A percentile compares a stretch with the other conserved stretches of the same genome.
Evolutionary conservation across 1,140 invertebrate genomes (phyloP).

Genomic region (Chelonus insularis): DNA sequence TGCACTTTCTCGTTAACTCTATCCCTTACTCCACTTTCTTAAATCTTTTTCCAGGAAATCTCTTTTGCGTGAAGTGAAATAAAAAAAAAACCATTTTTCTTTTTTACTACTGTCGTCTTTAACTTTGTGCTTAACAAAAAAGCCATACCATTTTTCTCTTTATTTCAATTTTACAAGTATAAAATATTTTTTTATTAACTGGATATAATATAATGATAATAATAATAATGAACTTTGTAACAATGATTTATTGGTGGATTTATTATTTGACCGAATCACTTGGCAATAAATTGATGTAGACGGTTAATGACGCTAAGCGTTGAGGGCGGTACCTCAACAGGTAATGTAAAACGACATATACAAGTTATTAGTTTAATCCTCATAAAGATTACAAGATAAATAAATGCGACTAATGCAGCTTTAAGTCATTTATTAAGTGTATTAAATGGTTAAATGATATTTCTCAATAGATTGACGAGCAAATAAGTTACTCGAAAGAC

Average conservation of each 20-base stretch:
- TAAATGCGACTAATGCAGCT: neutral
- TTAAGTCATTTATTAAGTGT: neutral
- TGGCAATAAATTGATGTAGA: neutral
- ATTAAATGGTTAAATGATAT: neutral
- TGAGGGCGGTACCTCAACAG: neutral
- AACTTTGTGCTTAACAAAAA: too few relatives aligned
- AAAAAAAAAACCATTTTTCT: too few relatives aligned
- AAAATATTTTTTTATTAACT: too few relatives aligned
- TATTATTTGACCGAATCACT: neutral
- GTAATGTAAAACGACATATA: neutral
- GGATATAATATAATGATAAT: too few relatives aligned
- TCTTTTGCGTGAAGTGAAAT: too few relatives aligned
- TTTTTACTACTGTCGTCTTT: too few relatives aligned
- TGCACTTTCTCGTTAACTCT: neutral
- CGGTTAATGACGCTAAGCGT: neutral
- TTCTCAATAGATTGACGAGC: slow-evolving; percentile 24
- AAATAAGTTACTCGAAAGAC: slow-evolving; percentile 14
- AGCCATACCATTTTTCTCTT: too few relatives aligned
- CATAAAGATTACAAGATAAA: neutral
- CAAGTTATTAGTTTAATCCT: too few relatives aligned
- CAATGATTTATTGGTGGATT: neutral
- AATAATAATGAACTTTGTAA: neutral
- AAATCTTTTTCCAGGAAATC: slow-evolving; percentile 17
- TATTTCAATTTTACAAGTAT: too few relatives aligned
- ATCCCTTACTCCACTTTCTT: neutral